Base-by-base conservation (phyloP, 2,888 invertebrate genomes). In the Phaonia tiefii region DNA sequence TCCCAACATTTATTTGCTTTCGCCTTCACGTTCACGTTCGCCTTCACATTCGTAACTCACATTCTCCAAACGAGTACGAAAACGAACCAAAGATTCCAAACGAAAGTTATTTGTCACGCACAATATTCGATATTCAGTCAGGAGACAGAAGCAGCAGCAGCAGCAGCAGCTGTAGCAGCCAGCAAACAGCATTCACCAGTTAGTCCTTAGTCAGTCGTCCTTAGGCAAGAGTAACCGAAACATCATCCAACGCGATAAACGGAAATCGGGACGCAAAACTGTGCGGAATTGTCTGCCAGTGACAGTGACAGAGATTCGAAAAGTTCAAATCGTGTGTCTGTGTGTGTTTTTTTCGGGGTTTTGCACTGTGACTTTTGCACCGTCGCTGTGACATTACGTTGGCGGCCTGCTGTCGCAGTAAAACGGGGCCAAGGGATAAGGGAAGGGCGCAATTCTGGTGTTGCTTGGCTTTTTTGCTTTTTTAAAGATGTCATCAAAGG, bases 81-180 rank as follows among this genome's bases (percentile, higher is more conserved):
- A 31, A 31, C 2, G 58, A 37, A 37, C n/a, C 60, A 75, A 60
- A 80, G 31, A 60, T 37, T 67, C n/a, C 31, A 65, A 70, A 51
- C 77, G 66, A 80, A 81, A 78, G 78, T 17, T 72, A 49, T 74
- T 81, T 73, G 81, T 81, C 78, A 78, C 81, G 81, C 81, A 81
- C 72, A 67, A 72, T 44, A 75, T 78, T 81, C 65, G 75, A 69
- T 63, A 63, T 72, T 78, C 78, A 81, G 81, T 78, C 81, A 78
- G 42, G 39, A 26, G 56, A 11, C 51, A 51, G 17, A n/a, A n/a
- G n/a, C n/a, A n/a, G n/a, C n/a, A n/a, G n/a, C n/a, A n/a, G n/a
- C n/a, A n/a, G n/a, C n/a, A n/a, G n/a, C n/a, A 8, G n/a, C n/a
- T n/a, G n/a, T n/a, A n/a, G n/a, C n/a, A n/a, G n/a, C n/a, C 60